Evolutionary conservation across 2,113 vertebrate species (phyloP), one percentile per base, ranked within the genome.

Genomic region (Malurus elegans): DNA sequence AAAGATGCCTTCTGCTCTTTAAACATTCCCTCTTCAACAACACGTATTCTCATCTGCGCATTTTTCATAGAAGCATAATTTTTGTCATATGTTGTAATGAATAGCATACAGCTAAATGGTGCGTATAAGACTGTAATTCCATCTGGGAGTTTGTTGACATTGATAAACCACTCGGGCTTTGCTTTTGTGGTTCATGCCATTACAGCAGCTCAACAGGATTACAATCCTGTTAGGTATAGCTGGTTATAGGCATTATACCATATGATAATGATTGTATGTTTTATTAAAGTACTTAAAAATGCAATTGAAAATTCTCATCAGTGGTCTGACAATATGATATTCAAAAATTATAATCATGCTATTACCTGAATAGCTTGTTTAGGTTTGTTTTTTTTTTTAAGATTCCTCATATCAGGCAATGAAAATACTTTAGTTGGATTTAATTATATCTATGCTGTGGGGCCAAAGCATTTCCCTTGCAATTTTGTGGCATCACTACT

Each of bases 11-110:
- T 93, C 79, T 96, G 82, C 85, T 92, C 70, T 97, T 91, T 94
- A 96, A 91, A 96, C 69, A 79, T 81, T 81, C 85, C 56, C 90
- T 79, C 85, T 85, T 96, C 95, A 95, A 60, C 69, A 90, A 71
- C 90, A 96, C 88, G 10, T 94, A 93, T 87, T 86, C 75, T 95
- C 93, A 96, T 95, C 90, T 97, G 95, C 82, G 67, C 80, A 90
- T 70, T 96, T 96, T 96, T 96, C 97, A 97, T 91, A 92, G 58
- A 88, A 69, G 72, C 18, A 82, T 96, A 93, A 51, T 89, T 95
- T 98, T 96, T 97, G 74, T 91, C 95, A 93, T 96, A 95, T 96
- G 94, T 86, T 95, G 86, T 97, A 97, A 97, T 96, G 95, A 96
- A 96, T 97, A 98, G 92, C 97, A 97, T 90, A 86, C 82, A 96